Conservation (phyloP, 2,113 vertebrate genomes). For the Bambusicola thoracicus region DNA sequence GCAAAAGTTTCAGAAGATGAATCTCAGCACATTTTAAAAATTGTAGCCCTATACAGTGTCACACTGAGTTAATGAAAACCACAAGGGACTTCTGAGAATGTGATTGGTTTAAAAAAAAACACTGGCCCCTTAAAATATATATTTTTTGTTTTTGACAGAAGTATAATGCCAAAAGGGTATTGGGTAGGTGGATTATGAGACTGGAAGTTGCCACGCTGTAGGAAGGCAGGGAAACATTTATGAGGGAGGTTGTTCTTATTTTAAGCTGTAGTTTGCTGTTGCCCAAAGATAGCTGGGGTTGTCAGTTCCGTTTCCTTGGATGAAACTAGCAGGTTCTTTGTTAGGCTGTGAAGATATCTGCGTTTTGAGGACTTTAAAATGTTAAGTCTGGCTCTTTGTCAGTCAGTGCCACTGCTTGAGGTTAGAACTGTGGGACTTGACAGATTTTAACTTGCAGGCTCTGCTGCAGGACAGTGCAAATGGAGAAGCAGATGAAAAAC, state of each 20-base stretch:
- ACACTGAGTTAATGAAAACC: constrained; percentile 5
- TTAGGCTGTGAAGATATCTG: constrained; percentile 18
- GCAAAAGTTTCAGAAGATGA: constrained; percentile 27
- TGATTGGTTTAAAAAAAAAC: neutral
- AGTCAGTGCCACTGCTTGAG: constrained; percentile 21
- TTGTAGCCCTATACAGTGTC: constrained; percentile 14
- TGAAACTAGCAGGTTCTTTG: constrained; percentile 15
- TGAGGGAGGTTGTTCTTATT: constrained; percentile 26
- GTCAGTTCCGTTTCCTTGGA: constrained; percentile 21
- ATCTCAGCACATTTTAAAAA: constrained; percentile 53
- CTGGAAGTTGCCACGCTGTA: neutral
- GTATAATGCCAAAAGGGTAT: neutral
- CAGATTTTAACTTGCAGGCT: constrained; percentile 44
- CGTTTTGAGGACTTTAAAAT: constrained; percentile 46
- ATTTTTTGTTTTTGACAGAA: neutral
- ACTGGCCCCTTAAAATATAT: neutral
- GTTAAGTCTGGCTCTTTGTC: constrained; percentile 46
- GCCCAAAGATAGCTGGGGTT: constrained; percentile 23
- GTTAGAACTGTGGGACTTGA: constrained; percentile 36
- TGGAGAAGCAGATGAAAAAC: constrained; percentile 33
- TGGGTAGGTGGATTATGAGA: constrained; percentile 7
- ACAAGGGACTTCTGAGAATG: neutral
- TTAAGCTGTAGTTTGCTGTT: constrained; percentile 20
- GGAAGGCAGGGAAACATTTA: constrained; percentile 24
- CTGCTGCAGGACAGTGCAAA: constrained; percentile 17